A percentile compares a stretch with the other conserved stretches of the same genome.
These are phyloP conservation scores for Probosciger aterrimus DNA, from an alignment of 2,113 vertebrate species.

Conservation along the genomic window DNA sequence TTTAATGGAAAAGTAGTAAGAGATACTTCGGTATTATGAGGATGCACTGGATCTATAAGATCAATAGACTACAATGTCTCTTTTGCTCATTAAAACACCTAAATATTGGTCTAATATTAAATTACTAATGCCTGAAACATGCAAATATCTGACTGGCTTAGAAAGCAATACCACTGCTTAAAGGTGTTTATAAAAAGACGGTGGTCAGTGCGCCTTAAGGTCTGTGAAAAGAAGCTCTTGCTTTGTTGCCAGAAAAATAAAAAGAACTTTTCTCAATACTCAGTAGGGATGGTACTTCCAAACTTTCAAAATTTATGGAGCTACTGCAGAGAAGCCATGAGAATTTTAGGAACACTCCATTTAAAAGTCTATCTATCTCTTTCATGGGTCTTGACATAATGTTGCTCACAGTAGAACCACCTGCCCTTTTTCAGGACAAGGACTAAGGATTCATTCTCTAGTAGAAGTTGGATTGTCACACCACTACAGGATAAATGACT, in stretches of 20 bases:
- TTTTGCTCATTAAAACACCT: neutral
- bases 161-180: neutral
- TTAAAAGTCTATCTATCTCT: neutral
- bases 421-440: neutral
- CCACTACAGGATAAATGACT: neutral
- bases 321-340: neutral
- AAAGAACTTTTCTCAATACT: neutral
- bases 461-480: neutral
- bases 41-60: neutral
- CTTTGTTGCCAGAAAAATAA: neutral
- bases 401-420: neutral
- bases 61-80: neutral
- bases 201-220: neutral
- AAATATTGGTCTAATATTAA: neutral
- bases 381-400: neutral
- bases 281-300: neutral
- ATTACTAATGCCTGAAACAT: neutral
- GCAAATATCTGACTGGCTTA: neutral
- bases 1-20: neutral
- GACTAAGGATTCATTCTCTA: neutral
- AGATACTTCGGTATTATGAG: neutral
- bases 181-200: neutral
- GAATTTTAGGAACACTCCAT: neutral
- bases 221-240: neutral
- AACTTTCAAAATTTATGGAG: neutral